phyloP scores from a whole-genome alignment of 2,113 vertebrate species.

The Oncorhynchus tshawytscha region DNA sequence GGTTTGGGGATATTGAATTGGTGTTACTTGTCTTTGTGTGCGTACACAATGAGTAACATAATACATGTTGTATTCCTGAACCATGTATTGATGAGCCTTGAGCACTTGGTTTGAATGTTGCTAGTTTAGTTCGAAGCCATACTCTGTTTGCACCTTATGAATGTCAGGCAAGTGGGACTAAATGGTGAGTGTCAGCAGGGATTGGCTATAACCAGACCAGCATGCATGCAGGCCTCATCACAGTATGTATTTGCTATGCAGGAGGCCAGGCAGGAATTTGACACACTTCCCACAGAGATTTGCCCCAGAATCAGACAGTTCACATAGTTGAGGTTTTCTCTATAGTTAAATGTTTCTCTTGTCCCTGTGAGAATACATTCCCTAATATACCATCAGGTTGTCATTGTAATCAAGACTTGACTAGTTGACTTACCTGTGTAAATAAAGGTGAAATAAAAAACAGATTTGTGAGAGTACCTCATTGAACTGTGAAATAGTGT shows the following conservation, averaged over 20 bases:
- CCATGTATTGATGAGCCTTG: background rate
- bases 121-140: background rate
- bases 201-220: background rate
- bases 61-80: background rate
- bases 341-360: background rate
- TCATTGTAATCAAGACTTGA: too few relatives aligned
- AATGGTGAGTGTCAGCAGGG: background rate
- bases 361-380: too few relatives aligned
- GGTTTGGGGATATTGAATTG: background rate
- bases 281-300: constrained; percentile 75
- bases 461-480: too few relatives aligned
- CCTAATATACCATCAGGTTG: too few relatives aligned
- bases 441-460: too few relatives aligned
- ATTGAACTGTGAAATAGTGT: background rate
- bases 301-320: constrained; percentile 54
- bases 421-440: too few relatives aligned
- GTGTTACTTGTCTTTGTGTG: background rate
- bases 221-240: background rate
- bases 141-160: background rate
- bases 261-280: constrained; percentile 56
- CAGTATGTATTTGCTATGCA: constrained; percentile 3
- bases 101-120: background rate
- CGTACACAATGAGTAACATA: too few relatives aligned
- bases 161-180: background rate
- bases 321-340: constrained; percentile 51